These are phyloP conservation scores for Chloroceryle aenea DNA, from an alignment of 2,113 vertebrate species.

Conservation along the genomic window DNA sequence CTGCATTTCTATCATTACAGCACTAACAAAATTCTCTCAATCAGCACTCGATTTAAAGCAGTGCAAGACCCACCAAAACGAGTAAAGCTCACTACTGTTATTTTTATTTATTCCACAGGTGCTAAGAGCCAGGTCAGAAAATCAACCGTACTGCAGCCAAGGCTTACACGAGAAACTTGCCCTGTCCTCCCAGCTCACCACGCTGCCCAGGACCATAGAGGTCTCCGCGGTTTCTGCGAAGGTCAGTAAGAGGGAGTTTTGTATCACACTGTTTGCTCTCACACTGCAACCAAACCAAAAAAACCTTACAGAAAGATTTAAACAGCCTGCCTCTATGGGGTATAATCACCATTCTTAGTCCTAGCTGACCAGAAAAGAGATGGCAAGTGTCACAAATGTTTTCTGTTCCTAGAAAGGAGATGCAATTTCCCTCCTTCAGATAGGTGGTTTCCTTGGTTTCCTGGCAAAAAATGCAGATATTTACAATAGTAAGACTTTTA, in stretches of 20 bases:
- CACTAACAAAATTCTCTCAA: not conserved
- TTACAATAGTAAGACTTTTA: slow-evolving; percentile 19
- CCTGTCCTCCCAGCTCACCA: not conserved
- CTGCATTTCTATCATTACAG: not conserved
- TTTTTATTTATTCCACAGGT: not conserved
- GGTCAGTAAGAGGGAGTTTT: not conserved
- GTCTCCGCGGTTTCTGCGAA: not conserved
- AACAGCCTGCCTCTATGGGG: not conserved
- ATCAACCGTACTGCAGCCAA: not conserved
- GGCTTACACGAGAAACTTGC: not conserved
- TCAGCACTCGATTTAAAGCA: not conserved
- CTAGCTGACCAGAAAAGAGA: not conserved
- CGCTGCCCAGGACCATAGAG: fast-evolving
- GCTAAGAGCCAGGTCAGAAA: not conserved
- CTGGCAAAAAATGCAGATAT: slow-evolving; percentile 3
- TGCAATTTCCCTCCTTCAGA: not conserved
- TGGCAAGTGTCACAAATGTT: not conserved
- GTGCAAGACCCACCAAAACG: not conserved
- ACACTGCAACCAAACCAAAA: not conserved
- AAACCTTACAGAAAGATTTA: not conserved
- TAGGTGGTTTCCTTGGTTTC: slow-evolving; percentile 23
- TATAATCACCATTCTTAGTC: not conserved
- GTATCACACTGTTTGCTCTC: not conserved
- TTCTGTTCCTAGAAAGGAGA: not conserved
- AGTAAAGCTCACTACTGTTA: not conserved